Evolutionary conservation across 2,113 vertebrate genomes (phyloP).

Genomic region (Epinephelus fuscoguttatus): DNA sequence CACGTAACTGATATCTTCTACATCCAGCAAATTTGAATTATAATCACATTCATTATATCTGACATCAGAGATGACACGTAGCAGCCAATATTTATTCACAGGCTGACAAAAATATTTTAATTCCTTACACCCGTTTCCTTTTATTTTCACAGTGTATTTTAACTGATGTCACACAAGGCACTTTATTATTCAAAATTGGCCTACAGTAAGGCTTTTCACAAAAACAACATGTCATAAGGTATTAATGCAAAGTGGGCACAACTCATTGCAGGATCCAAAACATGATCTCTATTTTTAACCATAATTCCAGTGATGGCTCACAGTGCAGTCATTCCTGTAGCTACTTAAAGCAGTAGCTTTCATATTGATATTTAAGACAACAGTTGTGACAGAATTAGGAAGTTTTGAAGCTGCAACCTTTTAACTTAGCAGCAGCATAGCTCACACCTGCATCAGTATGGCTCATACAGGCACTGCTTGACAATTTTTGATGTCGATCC

Average conservation of each 20-base stretch:
- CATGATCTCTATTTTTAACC: slow-evolving; percentile 63
- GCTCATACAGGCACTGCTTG: slow-evolving; percentile 49
- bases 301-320: slow-evolving; percentile 36
- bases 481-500: slow-evolving; percentile 46
- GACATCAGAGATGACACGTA: slow-evolving; percentile 17
- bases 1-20: not conserved
- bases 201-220: slow-evolving; percentile 40
- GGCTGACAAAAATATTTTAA: not conserved
- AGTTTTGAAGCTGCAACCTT: slow-evolving; percentile 64
- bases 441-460: slow-evolving; percentile 29
- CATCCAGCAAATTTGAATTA: not conserved
- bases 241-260: slow-evolving; percentile 62
- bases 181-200: slow-evolving; percentile 56
- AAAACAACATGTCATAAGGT: slow-evolving; percentile 66
- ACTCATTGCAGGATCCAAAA: slow-evolving; percentile 46
- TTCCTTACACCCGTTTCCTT: not conserved
- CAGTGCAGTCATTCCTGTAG: slow-evolving; percentile 29
- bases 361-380: slow-evolving; percentile 55
- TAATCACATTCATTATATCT: slow-evolving; percentile 14
- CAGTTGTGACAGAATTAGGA: slow-evolving; percentile 68
- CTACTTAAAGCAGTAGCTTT: slow-evolving; percentile 50
- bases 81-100: slow-evolving; percentile 9
- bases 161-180: slow-evolving; percentile 34
- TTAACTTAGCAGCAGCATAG: slow-evolving; percentile 41
- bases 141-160: slow-evolving; percentile 12